Conservation (phyloP, 2,888 invertebrate genomes). For the Drosophila differens region DNA sequence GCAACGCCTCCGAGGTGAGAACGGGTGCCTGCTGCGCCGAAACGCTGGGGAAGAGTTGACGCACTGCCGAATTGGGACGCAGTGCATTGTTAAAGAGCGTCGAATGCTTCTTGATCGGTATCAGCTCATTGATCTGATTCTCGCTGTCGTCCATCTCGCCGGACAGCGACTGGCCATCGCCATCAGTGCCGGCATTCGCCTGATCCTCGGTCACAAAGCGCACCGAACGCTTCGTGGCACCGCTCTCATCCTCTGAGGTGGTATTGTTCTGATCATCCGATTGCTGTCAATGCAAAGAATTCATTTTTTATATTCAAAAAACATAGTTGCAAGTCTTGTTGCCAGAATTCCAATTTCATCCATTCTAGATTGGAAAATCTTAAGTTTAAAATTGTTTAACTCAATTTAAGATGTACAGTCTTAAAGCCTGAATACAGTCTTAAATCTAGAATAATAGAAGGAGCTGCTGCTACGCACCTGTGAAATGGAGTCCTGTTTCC, state of each 20-base stretch:
- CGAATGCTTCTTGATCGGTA: constrained; percentile 85
- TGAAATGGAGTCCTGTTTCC: constrained; percentile 88
- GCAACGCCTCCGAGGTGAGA: constrained; percentile 91
- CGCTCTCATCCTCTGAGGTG: constrained; percentile 86
- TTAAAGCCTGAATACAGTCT: not conserved
- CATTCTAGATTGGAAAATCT: not conserved
- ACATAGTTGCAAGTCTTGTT: not conserved
- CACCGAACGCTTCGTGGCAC: constrained; percentile 88
- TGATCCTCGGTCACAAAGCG: constrained; percentile 88
- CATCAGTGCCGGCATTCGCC: constrained; percentile 76
- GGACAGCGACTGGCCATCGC: constrained; percentile 72
- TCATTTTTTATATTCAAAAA: not conserved
- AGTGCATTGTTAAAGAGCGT: constrained; percentile 85
- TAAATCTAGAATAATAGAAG: not conserved
- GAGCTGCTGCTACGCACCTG: constrained; percentile 85
- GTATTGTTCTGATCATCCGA: constrained; percentile 84
- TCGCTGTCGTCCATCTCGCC: constrained; percentile 81
- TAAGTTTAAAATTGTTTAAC: not conserved
- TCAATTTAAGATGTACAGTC: not conserved
- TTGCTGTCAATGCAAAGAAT: constrained; percentile 50
- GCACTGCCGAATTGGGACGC: constrained; percentile 91
- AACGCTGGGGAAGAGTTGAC: constrained; percentile 92
- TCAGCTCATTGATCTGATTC: constrained; percentile 84
- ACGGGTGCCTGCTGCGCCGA: constrained; percentile 87
- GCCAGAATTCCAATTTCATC: not conserved